These are phyloP conservation scores for Siphamia tubifer DNA, from an alignment of 2,113 vertebrate species.

Conservation along the genomic window DNA sequence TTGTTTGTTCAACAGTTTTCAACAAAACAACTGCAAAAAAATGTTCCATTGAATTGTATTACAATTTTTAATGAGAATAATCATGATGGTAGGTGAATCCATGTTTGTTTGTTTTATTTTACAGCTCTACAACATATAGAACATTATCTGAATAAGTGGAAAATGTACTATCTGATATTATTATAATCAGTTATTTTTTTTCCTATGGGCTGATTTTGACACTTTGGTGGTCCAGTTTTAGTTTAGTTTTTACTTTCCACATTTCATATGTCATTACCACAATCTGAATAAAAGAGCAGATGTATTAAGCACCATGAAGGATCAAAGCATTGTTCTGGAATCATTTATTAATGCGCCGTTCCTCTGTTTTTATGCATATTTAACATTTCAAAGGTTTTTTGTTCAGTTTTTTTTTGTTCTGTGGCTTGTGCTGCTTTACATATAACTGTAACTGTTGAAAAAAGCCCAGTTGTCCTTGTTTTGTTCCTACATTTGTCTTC, in stretches of 20 bases:
- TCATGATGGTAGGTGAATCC: too few species aligned
- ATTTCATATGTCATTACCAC: slow-evolving; percentile 24
- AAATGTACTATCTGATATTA: too few species aligned
- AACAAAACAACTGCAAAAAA: too few species aligned
- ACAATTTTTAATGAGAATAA: too few species aligned
- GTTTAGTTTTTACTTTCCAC: neutral
- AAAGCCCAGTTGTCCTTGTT: neutral
- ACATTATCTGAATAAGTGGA: too few species aligned
- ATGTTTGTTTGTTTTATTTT: too few species aligned
- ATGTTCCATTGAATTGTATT: too few species aligned
- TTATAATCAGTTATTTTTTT: too few species aligned
- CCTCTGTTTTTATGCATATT: slow-evolving; percentile 6
- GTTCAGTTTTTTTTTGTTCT: neutral
- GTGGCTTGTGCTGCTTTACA: neutral
- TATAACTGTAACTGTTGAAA: neutral
- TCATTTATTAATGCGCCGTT: slow-evolving; percentile 32
- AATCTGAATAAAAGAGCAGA: slow-evolving; percentile 1
- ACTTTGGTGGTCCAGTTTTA: too few species aligned
- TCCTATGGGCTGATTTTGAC: too few species aligned
- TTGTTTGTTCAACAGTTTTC: too few species aligned
- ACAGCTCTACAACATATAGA: too few species aligned
- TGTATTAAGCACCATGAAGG: slow-evolving; percentile 11
- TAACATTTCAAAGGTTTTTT: slow-evolving; percentile 32
- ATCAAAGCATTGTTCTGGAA: slow-evolving; percentile 19
- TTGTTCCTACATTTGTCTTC: neutral